phyloP scores from a whole-genome alignment of 2,113 vertebrate genomes.

The Amphiprion percula region DNA sequence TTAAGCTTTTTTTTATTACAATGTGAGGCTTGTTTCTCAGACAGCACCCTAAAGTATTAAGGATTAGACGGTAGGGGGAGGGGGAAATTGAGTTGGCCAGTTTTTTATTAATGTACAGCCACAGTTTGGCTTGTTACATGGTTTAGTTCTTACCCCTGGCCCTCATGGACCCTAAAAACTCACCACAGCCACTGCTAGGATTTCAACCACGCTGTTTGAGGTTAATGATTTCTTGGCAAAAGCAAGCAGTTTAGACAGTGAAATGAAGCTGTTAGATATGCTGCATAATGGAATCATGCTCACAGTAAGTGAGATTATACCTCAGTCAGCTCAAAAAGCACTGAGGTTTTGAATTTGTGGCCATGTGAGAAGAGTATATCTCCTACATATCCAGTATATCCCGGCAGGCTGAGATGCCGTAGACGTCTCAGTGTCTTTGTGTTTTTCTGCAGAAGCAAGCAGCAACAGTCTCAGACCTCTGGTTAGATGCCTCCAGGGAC shows the following conservation, averaged over 20 bases:
- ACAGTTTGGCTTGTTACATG: constrained; percentile 63
- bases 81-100: constrained; percentile 67
- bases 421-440: constrained; percentile 41
- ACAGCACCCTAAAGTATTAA: constrained; percentile 53
- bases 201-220: constrained; percentile 61
- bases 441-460: constrained; percentile 58
- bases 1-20: constrained; percentile 71
- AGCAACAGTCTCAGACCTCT: constrained; percentile 54
- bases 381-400: too few species aligned
- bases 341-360: constrained; percentile 32
- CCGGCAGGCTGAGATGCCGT: too few species aligned
- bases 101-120: constrained; percentile 73
- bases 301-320: constrained; percentile 20
- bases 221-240: constrained; percentile 60
- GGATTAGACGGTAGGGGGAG: constrained; percentile 57
- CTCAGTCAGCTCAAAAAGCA: constrained; percentile 13
- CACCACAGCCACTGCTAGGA: constrained; percentile 70
- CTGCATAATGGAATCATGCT: constrained; percentile 24
- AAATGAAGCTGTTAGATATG: constrained; percentile 56
- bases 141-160: constrained; percentile 68
- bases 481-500: constrained; percentile 57
- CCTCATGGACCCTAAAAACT: constrained; percentile 67
- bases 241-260: constrained; percentile 34
- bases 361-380: background rate
- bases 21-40: constrained; percentile 56